Conservation (phyloP, 1,140 invertebrate genomes). For the Zaprionus capensis region DNA sequence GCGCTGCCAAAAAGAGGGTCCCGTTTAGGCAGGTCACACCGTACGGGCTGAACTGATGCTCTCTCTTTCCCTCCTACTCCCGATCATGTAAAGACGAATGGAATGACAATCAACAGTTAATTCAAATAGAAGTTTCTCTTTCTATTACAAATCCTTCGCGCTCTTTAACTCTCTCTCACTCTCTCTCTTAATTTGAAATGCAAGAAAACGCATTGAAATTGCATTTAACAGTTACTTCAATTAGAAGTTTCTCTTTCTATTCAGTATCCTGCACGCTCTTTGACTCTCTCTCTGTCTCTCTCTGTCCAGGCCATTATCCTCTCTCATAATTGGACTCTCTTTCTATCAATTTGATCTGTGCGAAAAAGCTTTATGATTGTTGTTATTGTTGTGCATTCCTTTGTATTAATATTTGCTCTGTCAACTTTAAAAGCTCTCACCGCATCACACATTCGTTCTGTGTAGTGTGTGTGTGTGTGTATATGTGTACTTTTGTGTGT, state of each 20-base stretch:
- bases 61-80: background rate
- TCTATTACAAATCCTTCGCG: background rate
- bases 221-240: background rate
- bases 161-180: background rate
- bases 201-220: too few relatives aligned
- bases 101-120: background rate
- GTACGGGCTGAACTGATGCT: background rate
- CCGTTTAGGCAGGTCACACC: slow-evolving; percentile 7
- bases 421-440: slow-evolving; percentile 18
- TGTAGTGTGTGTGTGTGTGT: background rate
- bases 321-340: background rate
- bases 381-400: background rate
- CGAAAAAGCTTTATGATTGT: background rate
- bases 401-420: background rate
- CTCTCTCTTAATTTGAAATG: background rate
- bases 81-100: background rate
- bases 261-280: background rate
- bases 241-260: background rate
- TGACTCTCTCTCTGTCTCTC: background rate
- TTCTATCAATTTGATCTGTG: background rate
- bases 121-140: background rate
- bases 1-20: slow-evolving; percentile 1
- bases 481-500: background rate
- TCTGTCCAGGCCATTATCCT: too few relatives aligned
- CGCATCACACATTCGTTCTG: background rate